Evolutionary conservation across 1,140 invertebrate genomes (phyloP).

Genomic region (Zaprionus ghesquierei): DNA sequence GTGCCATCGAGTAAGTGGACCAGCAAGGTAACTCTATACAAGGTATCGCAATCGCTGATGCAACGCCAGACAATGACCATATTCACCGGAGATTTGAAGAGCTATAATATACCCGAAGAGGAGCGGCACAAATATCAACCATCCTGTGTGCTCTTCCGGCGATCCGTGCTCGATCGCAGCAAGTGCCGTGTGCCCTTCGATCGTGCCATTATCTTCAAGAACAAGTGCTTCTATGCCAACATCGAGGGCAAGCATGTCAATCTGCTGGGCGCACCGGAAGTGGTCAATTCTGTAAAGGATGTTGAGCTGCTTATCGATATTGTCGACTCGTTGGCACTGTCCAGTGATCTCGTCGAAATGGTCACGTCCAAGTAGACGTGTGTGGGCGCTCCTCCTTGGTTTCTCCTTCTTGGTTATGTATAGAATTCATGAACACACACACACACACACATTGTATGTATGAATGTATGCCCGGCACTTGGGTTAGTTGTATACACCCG

Average conservation of each 20-base stretch:
- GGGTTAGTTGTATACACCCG: background rate
- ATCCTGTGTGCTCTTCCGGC: constrained; percentile 75
- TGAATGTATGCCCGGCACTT: background rate
- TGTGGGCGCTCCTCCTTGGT: background rate
- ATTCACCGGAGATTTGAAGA: constrained; percentile 76
- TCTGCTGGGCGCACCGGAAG: constrained; percentile 69
- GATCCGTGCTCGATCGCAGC: constrained; percentile 48
- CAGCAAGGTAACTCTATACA: constrained; percentile 77
- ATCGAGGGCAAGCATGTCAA: constrained; percentile 82
- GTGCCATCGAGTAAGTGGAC: constrained; percentile 68
- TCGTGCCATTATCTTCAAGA: constrained; percentile 81
- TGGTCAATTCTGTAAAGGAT: constrained; percentile 55
- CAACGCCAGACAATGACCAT: constrained; percentile 57
- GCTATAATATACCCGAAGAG: constrained; percentile 67
- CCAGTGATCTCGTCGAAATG: constrained; percentile 67
- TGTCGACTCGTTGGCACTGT: constrained; percentile 62
- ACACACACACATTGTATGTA: constrained; percentile 4
- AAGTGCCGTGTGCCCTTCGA: constrained; percentile 75
- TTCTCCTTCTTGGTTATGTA: constrained; percentile 4
- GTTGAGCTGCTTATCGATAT: constrained; percentile 77
- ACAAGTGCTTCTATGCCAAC: constrained; percentile 77
- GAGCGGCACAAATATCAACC: constrained; percentile 80
- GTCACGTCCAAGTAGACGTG: constrained; percentile 55
- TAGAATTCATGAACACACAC: constrained; percentile 6
- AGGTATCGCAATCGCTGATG: constrained; percentile 57